Conservation (phyloP, 2,888 invertebrate genomes). For the Villa cingulata region DNA sequence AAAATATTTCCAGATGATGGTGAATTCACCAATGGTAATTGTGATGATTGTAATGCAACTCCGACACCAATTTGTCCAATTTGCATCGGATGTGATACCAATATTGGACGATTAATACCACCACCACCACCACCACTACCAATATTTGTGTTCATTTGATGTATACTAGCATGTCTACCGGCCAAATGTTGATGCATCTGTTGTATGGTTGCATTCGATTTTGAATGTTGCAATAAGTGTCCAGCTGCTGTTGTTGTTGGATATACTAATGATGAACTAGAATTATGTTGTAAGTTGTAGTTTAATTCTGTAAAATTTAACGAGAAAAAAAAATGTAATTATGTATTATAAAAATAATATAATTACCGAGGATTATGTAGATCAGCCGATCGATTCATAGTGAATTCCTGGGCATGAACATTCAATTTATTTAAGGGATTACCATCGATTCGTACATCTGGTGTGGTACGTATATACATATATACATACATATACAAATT, state of each 20-base stretch:
- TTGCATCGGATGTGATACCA: conserved; percentile 32
- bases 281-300: conserved; percentile 38
- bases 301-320: conserved; percentile 31
- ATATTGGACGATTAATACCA: conserved; percentile 29
- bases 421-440: conserved; percentile 53
- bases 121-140: conserved; percentile 29
- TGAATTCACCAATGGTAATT: conserved; percentile 40
- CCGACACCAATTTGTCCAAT: conserved; percentile 23
- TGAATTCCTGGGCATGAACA: conserved; percentile 83
- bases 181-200: conserved; percentile 33
- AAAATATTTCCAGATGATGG: conserved; percentile 61
- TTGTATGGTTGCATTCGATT: conserved; percentile 43
- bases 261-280: conserved; percentile 34
- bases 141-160: conserved; percentile 11
- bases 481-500: too few relatives aligned
- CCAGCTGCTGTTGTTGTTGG: conserved; percentile 21
- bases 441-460: conserved; percentile 49
- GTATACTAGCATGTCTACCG: conserved; percentile 24
- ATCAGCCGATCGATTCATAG: conserved; percentile 43
- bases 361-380: conserved; percentile 26
- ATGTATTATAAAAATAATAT: background rate
- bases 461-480: background rate
- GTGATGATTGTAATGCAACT: conserved; percentile 21
- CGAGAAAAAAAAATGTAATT: background rate
- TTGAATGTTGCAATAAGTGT: conserved; percentile 35